These are phyloP conservation scores for Heliopora coerulea DNA, from an alignment of 92 coral and sea anemone genomes.

Conservation along the genomic window DNA sequence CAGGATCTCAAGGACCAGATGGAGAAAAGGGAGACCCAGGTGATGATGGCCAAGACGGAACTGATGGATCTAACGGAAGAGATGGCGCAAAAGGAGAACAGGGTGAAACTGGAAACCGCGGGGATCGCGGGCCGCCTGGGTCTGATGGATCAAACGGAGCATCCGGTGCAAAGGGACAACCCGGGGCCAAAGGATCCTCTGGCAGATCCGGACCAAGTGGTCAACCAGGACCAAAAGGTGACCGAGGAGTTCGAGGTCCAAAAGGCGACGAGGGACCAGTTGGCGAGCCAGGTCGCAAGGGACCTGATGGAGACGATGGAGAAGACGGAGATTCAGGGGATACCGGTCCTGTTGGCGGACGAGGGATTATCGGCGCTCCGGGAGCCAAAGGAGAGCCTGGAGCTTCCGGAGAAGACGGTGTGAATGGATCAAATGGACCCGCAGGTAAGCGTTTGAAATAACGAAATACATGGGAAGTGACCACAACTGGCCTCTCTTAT, in stretches of 20 bases:
- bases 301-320: background rate
- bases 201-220: constrained; percentile 4
- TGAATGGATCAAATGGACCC: constrained; percentile 5
- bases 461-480: background rate
- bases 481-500: too few relatives aligned
- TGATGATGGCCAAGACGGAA: background rate
- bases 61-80: background rate
- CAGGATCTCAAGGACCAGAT: background rate
- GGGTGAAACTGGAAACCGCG: constrained; percentile 8
- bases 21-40: constrained; percentile 5
- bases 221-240: background rate
- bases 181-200: background rate
- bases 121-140: background rate
- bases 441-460: constrained; percentile 7
- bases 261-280: background rate
- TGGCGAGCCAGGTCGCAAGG: background rate
- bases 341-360: background rate
- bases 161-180: constrained; percentile 26
- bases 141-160: background rate
- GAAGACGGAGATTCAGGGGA: background rate
- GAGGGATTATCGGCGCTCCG: background rate
- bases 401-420: background rate
- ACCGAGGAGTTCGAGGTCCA: background rate
- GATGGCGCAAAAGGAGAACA: background rate
- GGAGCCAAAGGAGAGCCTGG: constrained; percentile 4